These are phyloP conservation scores for Periophthalmus modestus DNA, from an alignment of 2,113 vertebrate species.

Conservation along the genomic window DNA sequence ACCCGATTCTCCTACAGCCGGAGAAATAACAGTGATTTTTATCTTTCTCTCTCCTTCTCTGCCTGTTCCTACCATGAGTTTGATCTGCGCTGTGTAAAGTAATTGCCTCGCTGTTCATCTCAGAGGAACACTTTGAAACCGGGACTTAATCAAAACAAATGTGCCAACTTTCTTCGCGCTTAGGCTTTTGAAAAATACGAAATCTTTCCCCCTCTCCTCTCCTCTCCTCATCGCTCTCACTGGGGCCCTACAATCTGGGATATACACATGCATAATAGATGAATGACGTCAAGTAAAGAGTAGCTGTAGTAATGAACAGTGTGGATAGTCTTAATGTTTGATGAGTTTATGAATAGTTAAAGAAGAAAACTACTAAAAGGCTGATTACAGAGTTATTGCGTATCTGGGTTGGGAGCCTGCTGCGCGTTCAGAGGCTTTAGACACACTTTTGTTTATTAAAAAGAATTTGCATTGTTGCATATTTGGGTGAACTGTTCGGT, in stretches of 20 bases:
- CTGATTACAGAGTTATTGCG: slow-evolving; percentile 49
- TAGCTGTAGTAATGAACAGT: slow-evolving; percentile 68
- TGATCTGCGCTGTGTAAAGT: slow-evolving; percentile 47
- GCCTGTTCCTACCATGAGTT: slow-evolving; percentile 29
- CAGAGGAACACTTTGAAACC: slow-evolving; percentile 35
- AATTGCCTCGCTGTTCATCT: slow-evolving; percentile 48
- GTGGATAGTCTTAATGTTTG: slow-evolving; percentile 71
- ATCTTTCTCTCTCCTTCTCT: slow-evolving; percentile 32
- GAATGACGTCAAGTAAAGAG: slow-evolving; percentile 74
- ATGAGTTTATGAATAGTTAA: slow-evolving; percentile 73
- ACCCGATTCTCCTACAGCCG: slow-evolving; percentile 39
- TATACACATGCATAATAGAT: slow-evolving; percentile 73
- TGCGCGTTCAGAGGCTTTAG: slow-evolving; percentile 26
- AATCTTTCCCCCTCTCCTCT: neutral
- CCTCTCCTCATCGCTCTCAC: slow-evolving; percentile 28
- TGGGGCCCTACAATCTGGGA: slow-evolving; percentile 60
- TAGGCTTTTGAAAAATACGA: slow-evolving; percentile 22
- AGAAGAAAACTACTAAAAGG: slow-evolving; percentile 43
- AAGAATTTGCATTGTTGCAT: slow-evolving; percentile 12
- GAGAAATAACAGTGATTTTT: slow-evolving; percentile 39
- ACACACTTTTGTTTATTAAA: slow-evolving; percentile 46
- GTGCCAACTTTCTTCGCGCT: slow-evolving; percentile 22
- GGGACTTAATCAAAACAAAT: slow-evolving; percentile 65
- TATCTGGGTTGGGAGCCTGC: slow-evolving; percentile 25
- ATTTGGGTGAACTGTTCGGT: slow-evolving; percentile 28